Conservation (phyloP, 2,113 vertebrate genomes). For the Paracanthobrama guichenoti region DNA sequence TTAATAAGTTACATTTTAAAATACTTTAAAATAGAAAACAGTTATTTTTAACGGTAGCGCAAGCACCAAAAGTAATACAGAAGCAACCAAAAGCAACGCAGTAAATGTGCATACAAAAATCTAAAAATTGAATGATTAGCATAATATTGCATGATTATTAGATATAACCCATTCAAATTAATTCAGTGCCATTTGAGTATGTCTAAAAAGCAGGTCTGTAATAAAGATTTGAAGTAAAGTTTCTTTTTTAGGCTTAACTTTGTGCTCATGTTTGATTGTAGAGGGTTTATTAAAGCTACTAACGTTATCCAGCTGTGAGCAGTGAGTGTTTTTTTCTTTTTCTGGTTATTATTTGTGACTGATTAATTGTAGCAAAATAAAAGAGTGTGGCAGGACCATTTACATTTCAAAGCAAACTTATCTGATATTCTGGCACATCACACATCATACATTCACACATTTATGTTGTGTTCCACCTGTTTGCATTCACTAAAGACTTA, state of each 20-base stretch:
- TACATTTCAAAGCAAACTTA: not conserved
- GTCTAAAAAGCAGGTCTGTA: not conserved
- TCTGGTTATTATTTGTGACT: not conserved
- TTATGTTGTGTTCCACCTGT: not conserved
- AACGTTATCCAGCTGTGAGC: not conserved
- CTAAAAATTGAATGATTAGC: not conserved
- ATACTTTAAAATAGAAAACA: no score
- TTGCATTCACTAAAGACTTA: not conserved
- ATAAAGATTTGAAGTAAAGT: not conserved
- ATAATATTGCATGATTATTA: not conserved
- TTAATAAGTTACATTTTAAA: no score
- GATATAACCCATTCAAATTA: not conserved
- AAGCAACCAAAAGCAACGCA: no score
- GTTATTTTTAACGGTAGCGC: no score
- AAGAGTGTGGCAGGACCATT: not conserved
- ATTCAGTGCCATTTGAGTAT: not conserved
- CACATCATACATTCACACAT: not conserved
- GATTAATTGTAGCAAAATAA: not conserved
- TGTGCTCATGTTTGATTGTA: not conserved
- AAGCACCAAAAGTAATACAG: no score
- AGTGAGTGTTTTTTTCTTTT: not conserved
- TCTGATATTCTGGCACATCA: conserved; percentile 8
- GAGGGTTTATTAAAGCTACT: not conserved
- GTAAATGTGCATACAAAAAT: not conserved
- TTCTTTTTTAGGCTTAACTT: not conserved